Base-by-base conservation (phyloP, 30 jellyfish, hydroid and myxozoan species). In the Aurelia sp. region DNA sequence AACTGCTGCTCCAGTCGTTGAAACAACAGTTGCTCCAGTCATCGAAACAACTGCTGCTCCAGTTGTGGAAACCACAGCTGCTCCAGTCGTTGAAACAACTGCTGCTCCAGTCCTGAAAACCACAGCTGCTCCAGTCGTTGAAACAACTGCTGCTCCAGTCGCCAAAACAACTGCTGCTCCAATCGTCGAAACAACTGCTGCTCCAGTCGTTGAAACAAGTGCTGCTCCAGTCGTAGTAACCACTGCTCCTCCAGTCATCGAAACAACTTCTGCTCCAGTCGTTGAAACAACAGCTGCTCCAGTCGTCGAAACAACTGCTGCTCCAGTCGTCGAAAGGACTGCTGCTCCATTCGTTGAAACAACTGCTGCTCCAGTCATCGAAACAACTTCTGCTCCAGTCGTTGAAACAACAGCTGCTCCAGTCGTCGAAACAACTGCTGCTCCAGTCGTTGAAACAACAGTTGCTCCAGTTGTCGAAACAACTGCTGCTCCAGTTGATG, bases 351-450 rank as follows among this genome's bases (percentile, higher is more conserved):
- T 57, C 40, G 77, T 69, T 0, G 80, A 83, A 83, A 71, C 86
- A 18, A 83, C 92, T 13, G 92, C 72, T 48, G 92, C 86, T 50
- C 92, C 92, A 40, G 92, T 69, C 58, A 87, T 62, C 0, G 84
- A 40, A 66, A 65, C 91, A 17, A 65, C 83, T n/a, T 16, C 81
- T 27, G 87, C 57, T 7, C 58, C 75, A 19, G 17, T 66, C 33
- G 76, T 53, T n/a, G 87, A 20, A 19, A 76, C 87, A 6, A 52
- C 87, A n/a, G 87, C 55, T 19, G 61, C 61, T 12, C 77, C 76
- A 18, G 84, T 31, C 33, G 37, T 64, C 13, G 74, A 64, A 40
- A 64, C 74, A 0, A 64, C 74, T 41, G 91, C 62, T 16, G 75
- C 83, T 18, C 72, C 84, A 57, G 84, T 53, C 53, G 84, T 1